Conservation (phyloP, 2,797 vertebrate genomes). For the Tragelaphus eurycerus region DNA sequence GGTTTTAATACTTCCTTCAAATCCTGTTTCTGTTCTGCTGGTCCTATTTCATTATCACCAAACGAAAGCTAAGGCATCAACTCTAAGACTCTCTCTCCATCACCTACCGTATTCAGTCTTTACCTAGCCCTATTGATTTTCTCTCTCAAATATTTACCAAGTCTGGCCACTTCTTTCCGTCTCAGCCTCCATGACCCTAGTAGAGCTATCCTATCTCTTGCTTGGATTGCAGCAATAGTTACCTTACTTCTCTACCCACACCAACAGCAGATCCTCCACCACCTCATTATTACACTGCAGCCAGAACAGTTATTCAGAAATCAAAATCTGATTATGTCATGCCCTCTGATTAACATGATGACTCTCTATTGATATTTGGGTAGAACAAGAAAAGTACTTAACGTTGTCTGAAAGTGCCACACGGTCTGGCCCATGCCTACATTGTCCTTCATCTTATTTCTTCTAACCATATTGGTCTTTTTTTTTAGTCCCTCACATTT, state of each 20-base stretch:
- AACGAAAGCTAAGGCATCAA: not conserved
- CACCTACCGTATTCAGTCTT: not conserved
- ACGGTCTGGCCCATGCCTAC: not conserved
- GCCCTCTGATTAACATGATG: not conserved
- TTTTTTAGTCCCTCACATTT: not conserved
- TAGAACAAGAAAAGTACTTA: conserved; percentile 2
- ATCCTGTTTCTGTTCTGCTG: not conserved
- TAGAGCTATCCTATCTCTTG: not conserved
- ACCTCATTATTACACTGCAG: not conserved
- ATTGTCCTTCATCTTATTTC: not conserved
- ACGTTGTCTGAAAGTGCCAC: not conserved
- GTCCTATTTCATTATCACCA: not conserved
- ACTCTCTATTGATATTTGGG: not conserved
- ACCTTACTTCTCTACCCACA: not conserved
- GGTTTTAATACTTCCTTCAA: not conserved
- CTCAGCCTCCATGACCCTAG: not conserved
- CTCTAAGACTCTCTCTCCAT: not conserved
- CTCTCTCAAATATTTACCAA: not conserved
- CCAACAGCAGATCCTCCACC: not conserved
- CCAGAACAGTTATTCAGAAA: conserved; percentile 12
- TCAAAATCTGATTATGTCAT: not conserved
- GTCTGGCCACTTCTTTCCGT: not conserved
- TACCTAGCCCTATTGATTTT: not conserved
- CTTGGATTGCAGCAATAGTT: not conserved
- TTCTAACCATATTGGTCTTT: not conserved